Percentiles rank a stretch among this genome's conserved stretches.
These are phyloP conservation scores for Thecophora atra DNA, from an alignment of 2,888 invertebrate species.

Conservation along the genomic window DNA sequence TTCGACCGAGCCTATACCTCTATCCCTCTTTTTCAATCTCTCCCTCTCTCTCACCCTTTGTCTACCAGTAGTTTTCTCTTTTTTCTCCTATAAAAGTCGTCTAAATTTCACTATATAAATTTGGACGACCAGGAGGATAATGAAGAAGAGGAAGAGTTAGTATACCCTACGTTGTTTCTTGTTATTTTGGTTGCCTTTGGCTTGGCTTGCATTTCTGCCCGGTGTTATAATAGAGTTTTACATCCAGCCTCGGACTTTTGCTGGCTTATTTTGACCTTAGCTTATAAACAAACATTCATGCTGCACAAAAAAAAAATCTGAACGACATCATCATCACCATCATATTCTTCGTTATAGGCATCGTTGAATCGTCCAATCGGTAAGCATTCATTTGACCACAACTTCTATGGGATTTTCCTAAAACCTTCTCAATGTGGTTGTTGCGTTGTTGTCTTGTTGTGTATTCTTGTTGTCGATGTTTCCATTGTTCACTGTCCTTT, in stretches of 20 bases:
- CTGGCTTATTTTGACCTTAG: too few relatives aligned
- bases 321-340: constrained; percentile 27
- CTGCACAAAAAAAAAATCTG: constrained; percentile 17
- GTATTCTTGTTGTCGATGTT: background rate
- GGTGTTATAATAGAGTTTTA: constrained; percentile 34
- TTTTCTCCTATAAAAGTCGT: background rate
- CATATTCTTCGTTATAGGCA: constrained; percentile 16
- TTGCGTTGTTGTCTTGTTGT: background rate
- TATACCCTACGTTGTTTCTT: background rate
- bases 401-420: background rate
- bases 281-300: background rate
- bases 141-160: too few relatives aligned
- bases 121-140: too few relatives aligned
- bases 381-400: constrained; percentile 23
- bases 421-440: background rate
- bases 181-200: background rate
- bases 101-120: too few relatives aligned
- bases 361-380: constrained; percentile 8
- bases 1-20: too few relatives aligned
- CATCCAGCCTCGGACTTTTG: background rate
- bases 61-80: too few relatives aligned
- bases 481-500: background rate
- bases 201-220: constrained; percentile 7
- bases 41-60: too few relatives aligned
- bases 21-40: too few relatives aligned